These are phyloP conservation scores for Andrena minutula DNA, from an alignment of 2,888 invertebrate species.

Conservation along the genomic window DNA sequence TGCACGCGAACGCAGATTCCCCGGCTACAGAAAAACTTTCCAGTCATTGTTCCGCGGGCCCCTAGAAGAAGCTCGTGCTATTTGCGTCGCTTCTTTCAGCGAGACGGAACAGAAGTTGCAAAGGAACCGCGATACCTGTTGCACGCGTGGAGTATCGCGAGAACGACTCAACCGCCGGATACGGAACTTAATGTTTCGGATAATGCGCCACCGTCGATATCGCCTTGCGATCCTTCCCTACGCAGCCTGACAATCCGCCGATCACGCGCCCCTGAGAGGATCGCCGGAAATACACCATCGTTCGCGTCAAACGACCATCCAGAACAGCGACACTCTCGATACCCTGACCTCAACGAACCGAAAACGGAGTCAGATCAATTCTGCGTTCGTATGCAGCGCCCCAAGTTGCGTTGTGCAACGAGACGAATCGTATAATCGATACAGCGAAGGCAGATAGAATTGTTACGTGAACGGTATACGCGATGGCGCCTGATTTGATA, in stretches of 20 bases:
- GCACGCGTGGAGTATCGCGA: slow-evolving; percentile 69
- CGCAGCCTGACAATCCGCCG: slow-evolving; percentile 28
- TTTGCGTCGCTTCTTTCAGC: slow-evolving; percentile 68
- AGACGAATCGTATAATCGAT: slow-evolving; percentile 30
- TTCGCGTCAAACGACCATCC: slow-evolving; percentile 2
- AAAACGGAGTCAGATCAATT: slow-evolving; percentile 13
- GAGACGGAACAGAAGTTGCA: slow-evolving; percentile 76
- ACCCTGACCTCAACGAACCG: slow-evolving; percentile 2
- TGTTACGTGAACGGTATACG: slow-evolving; percentile 4
- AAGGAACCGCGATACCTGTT: slow-evolving; percentile 79
- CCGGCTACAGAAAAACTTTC: slow-evolving; percentile 72
- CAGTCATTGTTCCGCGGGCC: slow-evolving; percentile 74
- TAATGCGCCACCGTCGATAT: slow-evolving; percentile 59
- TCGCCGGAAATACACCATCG: slow-evolving; percentile 13
- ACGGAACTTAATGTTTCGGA: slow-evolving; percentile 72
- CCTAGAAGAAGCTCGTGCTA: slow-evolving; percentile 61
- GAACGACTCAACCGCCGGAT: slow-evolving; percentile 51
- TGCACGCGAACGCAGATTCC: slow-evolving; percentile 56
- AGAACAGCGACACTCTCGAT: not conserved
- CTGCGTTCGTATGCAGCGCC: not conserved
- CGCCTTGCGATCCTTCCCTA: slow-evolving; percentile 31
- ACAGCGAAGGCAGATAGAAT: not conserved
- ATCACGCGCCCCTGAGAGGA: slow-evolving; percentile 16
- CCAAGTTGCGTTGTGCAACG: not conserved
- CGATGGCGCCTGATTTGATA: no score